Evolutionary conservation across 1,140 invertebrate genomes (phyloP), one percentile per base, ranked within the genome.

Genomic region (Caenorhabditis inopinata): DNA sequence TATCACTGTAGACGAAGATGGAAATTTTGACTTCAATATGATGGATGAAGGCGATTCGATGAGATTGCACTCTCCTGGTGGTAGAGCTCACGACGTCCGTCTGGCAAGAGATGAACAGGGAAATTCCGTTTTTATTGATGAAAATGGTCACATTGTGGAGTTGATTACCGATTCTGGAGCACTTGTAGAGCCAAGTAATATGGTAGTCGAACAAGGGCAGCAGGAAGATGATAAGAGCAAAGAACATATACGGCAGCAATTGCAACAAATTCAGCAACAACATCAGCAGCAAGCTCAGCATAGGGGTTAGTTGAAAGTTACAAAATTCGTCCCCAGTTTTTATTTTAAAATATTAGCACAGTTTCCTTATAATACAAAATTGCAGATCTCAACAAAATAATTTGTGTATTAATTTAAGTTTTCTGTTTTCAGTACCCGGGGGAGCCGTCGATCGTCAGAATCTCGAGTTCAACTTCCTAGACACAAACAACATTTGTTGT

Each of bases 401-500:
- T n/a, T n/a, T n/a, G n/a, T n/a, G n/a, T n/a, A n/a, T n/a, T n/a
- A n/a, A n/a, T n/a, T n/a, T n/a, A n/a, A n/a, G n/a, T n/a, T n/a
- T n/a, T n/a, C n/a, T n/a, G n/a, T n/a, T n/a, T n/a, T n/a, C n/a
- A n/a, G n/a, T n/a, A n/a, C n/a, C n/a, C 21, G 0, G 29, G 38
- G 32, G 7, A 9, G 25, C 74, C n/a, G 62, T n/a, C 2, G 82
- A 84, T 42, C 74, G 85, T 23, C 23, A 74, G 7, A 81, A 73
- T 16, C 32, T 82, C 0, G 85, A 85, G 51, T 86, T 84, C 79
- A 85, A 82, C 75, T 85, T 87, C 58, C 78, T 85, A 45, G 86
- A 84, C 51, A 77, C 73, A 7, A 81, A 86, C 12, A 87, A 89
- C 48, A 78, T 68, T 25, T 76, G 53, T 29, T 81, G 73, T 68